Conservation (phyloP, 2,888 invertebrate species). For the Choristoneura rosaceana region DNA sequence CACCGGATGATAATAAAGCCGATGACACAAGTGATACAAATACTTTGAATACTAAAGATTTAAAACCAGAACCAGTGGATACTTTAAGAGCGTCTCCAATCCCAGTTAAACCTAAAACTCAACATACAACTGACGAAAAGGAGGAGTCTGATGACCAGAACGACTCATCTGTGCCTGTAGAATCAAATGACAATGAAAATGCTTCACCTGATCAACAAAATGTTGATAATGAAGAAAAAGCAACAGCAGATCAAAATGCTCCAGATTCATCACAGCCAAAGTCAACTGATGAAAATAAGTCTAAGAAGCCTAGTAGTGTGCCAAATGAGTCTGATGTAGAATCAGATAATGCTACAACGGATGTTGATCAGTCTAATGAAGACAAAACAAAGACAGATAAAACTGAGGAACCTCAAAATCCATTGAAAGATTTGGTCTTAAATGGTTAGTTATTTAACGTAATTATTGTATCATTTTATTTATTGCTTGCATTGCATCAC, state of each 20-base stretch:
- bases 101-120: conserved; percentile 10
- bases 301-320: background rate
- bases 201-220: conserved; percentile 7
- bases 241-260: background rate
- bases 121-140: background rate
- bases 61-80: conserved; percentile 13
- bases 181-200: background rate
- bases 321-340: background rate
- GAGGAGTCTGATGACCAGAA: background rate
- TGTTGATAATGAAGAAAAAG: background rate
- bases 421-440: conserved; percentile 20
- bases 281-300: background rate
- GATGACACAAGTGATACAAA: background rate
- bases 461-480: too few species aligned
- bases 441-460: conserved; percentile 20
- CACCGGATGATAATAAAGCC: background rate
- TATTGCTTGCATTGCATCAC: too few species aligned
- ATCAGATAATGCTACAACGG: background rate
- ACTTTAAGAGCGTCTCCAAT: conserved; percentile 15
- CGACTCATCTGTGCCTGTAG: background rate
- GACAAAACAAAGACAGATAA: background rate
- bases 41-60: conserved; percentile 8
- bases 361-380: background rate
- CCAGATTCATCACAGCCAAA: background rate
- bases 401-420: conserved; percentile 14